phyloP scores from a whole-genome alignment of 2,797 vertebrate species.

The Brachyrhaphis roseni region DNA sequence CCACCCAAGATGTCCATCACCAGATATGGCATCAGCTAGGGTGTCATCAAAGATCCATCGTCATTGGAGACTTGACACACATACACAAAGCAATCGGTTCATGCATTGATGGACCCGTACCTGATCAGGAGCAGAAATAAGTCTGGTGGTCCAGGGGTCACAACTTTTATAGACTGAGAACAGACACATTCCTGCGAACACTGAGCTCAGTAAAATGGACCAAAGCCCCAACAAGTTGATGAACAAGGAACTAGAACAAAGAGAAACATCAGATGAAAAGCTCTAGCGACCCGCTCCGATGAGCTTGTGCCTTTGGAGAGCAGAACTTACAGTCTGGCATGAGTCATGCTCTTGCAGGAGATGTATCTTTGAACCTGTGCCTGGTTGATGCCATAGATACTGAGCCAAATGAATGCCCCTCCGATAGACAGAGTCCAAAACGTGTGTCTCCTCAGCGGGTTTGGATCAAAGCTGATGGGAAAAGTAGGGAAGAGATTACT shows the following conservation, averaged over 20 bases:
- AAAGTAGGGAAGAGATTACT: background rate
- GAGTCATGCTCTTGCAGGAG: conserved; percentile 90
- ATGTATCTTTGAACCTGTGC: conserved; percentile 96
- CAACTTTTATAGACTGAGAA: conserved; percentile 92
- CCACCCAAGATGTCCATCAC: conserved; percentile 89
- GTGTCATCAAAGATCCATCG: background rate
- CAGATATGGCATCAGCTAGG: conserved; percentile 91
- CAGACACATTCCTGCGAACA: conserved; percentile 87
- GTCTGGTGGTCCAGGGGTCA: conserved; percentile 87
- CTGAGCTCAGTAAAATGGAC: conserved; percentile 82
- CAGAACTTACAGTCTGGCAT: conserved; percentile 90
- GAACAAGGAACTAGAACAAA: conserved; percentile 85
- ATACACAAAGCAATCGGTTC: background rate
- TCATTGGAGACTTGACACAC: background rate
- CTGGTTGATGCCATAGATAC: conserved; percentile 92
- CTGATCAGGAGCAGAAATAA: conserved; percentile 89
- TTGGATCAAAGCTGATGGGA: conserved; percentile 85
- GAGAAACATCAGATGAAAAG: background rate
- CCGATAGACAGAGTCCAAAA: conserved; percentile 94
- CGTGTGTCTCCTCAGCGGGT: conserved; percentile 90
- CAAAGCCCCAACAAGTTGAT: conserved; percentile 91
- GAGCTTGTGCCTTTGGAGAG: background rate
- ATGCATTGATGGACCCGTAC: conserved; percentile 67
- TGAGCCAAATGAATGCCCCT: conserved; percentile 88
- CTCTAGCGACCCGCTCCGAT: background rate